Conservation (phyloP, 1,140 invertebrate species). For the Brachionus asplanchnoidis region DNA sequence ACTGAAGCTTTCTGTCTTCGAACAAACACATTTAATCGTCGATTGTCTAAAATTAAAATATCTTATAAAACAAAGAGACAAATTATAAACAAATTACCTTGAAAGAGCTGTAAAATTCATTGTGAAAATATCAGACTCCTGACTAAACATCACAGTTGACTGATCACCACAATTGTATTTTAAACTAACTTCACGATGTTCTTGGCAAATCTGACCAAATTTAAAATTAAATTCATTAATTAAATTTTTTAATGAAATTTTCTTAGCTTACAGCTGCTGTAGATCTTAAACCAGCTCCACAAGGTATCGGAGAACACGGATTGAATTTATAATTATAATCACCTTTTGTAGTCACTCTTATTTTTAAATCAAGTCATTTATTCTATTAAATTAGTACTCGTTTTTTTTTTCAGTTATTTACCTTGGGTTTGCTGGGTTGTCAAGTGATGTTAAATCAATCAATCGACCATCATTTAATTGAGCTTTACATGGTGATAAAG, state of each 20-base stretch:
- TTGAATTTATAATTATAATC: conserved; percentile 17
- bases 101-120: not conserved
- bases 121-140: not conserved
- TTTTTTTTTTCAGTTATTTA: not conserved
- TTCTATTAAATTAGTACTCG: not conserved
- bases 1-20: not conserved
- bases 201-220: not conserved
- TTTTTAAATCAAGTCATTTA: not conserved
- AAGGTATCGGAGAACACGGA: conserved; percentile 9
- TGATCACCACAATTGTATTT: conserved; percentile 26
- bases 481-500: not conserved
- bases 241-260: not conserved
- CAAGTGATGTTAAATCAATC: conserved; percentile 18
- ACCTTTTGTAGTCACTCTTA: not conserved
- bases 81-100: not conserved
- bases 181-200: not conserved
- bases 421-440: not conserved
- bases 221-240: not conserved
- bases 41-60: not conserved
- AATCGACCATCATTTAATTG: conserved; percentile 25
- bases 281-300: not conserved
- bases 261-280: not conserved
- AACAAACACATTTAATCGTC: not conserved
- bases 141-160: not conserved
- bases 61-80: not conserved